Evolutionary conservation across 2,888 invertebrate genomes (phyloP), one percentile per base, ranked within the genome.

Genomic region (Epirrhoe tristata): DNA sequence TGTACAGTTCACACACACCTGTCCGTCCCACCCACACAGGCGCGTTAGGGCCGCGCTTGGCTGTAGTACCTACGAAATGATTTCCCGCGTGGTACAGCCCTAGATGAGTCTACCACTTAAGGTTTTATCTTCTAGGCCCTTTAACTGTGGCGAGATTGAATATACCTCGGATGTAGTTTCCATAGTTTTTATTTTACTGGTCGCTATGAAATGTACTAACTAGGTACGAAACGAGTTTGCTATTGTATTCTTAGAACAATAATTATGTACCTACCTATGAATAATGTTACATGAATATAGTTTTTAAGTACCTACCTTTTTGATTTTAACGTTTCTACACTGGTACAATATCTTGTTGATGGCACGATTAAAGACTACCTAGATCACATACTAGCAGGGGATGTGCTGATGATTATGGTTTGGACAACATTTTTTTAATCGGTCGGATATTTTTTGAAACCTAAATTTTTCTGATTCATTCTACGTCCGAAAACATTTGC

Each of bases 11-110:
- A 53, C 46, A 63, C 67, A 63, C 69, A 68, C 67, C 56, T 50
- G 48, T 14, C 17, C 24, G 39, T 3, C 50, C 1, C 55, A 68
- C 52, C 6, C 70, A 75, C 78, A 77, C 84, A 78, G 77, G 76
- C 81, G 79, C 70, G 69, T 80, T 82, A 86, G 82, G 83, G 83
- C 78, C 75, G 67, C 48, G 75, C 74, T 76, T 73, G 68, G 70
- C 74, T 69, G 68, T 65, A 66, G 72, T 67, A 60, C 58, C 39
- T 67, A 59, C 69, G 59, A 70, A 78, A 83, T 89, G 89, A 89
- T 89, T 89, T 89, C 89, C 89, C 89, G 86, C 81, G 88, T 87
- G 89, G 84, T 81, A 77, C 76, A 80, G 70, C 80, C 81, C 78
- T 84, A 77, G 76, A 77, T 76, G 75, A 76, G 76, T 69, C 74